Conservation (phyloP, 1,140 invertebrate species). For the Sipha flava region DNA sequence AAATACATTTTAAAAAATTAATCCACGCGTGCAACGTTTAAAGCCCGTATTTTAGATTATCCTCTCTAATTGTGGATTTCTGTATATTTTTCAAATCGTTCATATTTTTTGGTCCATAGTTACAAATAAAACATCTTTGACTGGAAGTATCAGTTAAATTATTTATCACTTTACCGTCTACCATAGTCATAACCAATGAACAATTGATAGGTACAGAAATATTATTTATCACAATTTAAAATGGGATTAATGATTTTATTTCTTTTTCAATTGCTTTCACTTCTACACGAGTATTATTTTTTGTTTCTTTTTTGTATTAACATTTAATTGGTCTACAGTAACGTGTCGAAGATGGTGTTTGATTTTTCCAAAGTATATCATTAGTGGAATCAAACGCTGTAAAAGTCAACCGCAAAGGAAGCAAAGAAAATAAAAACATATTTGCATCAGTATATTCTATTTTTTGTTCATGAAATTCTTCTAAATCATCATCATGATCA, state of each 20-base stretch:
- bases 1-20: conserved; percentile 41
- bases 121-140: conserved; percentile 44
- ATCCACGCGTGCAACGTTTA: conserved; percentile 43
- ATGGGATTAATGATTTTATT: conserved; percentile 32
- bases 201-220: conserved; percentile 37
- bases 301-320: conserved; percentile 39
- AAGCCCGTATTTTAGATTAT: conserved; percentile 41
- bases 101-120: conserved; percentile 43
- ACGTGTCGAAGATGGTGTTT: conserved; percentile 40
- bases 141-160: conserved; percentile 42
- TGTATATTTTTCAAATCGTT: conserved; percentile 40
- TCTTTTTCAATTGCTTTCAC: conserved; percentile 38
- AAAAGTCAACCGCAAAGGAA: conserved; percentile 39
- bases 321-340: conserved; percentile 42
- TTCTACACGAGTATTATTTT: not conserved
- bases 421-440: conserved; percentile 40
- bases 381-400: conserved; percentile 10
- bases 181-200: conserved; percentile 42
- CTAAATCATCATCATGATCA: not conserved
- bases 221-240: conserved; percentile 32
- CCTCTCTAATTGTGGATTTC: conserved; percentile 35
- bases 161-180: conserved; percentile 46
- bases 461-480: not conserved
- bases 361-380: conserved; percentile 41
- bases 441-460: conserved; percentile 34